Conservation (phyloP, 2,113 vertebrate genomes). For the Ancistrus triradiatus region DNA sequence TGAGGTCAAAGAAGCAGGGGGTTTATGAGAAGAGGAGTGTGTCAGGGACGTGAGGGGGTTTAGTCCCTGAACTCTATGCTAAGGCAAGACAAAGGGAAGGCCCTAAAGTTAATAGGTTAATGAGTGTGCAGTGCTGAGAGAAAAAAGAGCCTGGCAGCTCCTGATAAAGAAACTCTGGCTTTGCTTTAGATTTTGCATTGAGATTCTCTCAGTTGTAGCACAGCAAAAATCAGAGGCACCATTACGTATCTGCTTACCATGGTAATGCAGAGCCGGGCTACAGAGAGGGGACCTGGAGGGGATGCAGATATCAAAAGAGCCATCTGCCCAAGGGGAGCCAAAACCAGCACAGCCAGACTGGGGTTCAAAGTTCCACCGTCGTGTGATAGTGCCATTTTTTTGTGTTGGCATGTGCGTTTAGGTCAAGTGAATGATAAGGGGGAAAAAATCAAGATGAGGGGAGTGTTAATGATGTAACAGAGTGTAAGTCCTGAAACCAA, state of each 20-base stretch:
- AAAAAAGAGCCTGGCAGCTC: constrained; percentile 66
- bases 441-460: constrained; percentile 16
- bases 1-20: constrained; percentile 18
- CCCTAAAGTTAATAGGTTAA: constrained; percentile 65
- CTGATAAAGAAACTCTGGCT: constrained; percentile 66
- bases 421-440: constrained; percentile 22
- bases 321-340: constrained; percentile 86
- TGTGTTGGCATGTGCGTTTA: constrained; percentile 28
- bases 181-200: constrained; percentile 61
- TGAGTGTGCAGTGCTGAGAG: constrained; percentile 53
- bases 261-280: constrained; percentile 71
- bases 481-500: constrained; percentile 35
- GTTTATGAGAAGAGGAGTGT: not conserved
- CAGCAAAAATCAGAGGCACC: constrained; percentile 75
- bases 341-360: constrained; percentile 78
- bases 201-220: constrained; percentile 71
- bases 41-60: constrained; percentile 1
- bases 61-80: constrained; percentile 40
- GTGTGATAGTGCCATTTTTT: too few relatives aligned
- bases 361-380: too few relatives aligned
- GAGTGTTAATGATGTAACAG: constrained; percentile 35
- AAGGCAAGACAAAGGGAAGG: constrained; percentile 41
- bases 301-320: constrained; percentile 88
- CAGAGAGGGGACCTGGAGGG: constrained; percentile 73
- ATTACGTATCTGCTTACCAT: constrained; percentile 75